Evolutionary conservation across 2,113 vertebrate genomes (phyloP).

Genomic region (Scortum barcoo): DNA sequence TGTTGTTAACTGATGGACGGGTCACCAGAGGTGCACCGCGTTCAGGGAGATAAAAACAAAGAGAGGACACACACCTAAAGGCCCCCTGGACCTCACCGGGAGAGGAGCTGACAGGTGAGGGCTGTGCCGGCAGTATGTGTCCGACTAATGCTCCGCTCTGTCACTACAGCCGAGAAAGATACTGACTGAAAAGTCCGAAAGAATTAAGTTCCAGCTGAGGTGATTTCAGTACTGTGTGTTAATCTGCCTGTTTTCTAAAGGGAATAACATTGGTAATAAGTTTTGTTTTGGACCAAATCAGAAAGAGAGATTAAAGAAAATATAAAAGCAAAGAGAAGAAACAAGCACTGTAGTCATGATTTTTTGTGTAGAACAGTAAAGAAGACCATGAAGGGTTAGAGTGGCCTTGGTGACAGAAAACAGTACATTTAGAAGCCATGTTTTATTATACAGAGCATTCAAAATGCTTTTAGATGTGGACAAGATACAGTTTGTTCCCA

Average conservation of each 20-base stretch:
- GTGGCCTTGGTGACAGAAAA: no score
- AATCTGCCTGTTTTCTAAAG: neutral
- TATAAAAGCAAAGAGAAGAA: neutral
- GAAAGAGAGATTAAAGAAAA: neutral
- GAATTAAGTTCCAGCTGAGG: neutral
- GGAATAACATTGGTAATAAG: neutral
- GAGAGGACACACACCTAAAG: conserved; percentile 16
- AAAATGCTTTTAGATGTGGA: no score
- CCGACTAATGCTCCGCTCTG: neutral
- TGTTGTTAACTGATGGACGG: conserved; percentile 50
- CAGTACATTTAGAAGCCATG: neutral
- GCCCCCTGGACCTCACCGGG: neutral
- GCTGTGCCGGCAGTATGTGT: conserved; percentile 1
- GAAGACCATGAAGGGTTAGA: no score
- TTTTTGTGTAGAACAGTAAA: neutral
- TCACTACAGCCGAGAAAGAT: neutral
- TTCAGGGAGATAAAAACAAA: conserved; percentile 11
- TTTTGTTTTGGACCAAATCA: neutral
- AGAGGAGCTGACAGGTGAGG: conserved; percentile 43
- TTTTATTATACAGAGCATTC: no score
- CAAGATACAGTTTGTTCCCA: no score
- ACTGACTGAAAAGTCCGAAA: neutral
- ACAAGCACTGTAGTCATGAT: neutral
- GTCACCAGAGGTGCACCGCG: conserved; percentile 17
- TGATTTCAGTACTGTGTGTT: neutral